Percentiles rank a stretch among this genome's conserved stretches.
phyloP scores from a whole-genome alignment of 2,113 vertebrate genomes.

The Zosterops lateralis region DNA sequence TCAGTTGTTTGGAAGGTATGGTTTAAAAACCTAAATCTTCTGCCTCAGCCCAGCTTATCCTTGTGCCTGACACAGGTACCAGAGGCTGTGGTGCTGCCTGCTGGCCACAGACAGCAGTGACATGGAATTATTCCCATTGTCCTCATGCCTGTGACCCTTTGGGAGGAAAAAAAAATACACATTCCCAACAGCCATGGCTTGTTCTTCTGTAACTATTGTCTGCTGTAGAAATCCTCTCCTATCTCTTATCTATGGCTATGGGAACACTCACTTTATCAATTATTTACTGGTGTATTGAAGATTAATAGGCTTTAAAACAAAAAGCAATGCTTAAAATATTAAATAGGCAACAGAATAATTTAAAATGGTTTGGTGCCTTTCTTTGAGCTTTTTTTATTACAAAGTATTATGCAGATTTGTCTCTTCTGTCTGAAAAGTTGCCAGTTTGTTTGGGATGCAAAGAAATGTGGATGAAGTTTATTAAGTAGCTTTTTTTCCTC shows the following conservation, averaged over 20 bases:
- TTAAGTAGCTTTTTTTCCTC: neutral
- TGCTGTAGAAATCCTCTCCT: neutral
- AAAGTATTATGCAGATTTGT: neutral
- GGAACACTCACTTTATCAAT: neutral
- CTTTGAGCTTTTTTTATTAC: neutral
- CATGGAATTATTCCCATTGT: neutral
- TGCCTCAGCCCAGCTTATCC: neutral
- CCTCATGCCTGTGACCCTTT: neutral
- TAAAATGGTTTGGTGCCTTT: neutral
- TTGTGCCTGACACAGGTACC: neutral
- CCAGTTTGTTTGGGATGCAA: neutral
- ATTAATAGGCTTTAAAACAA: neutral
- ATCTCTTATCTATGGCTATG: neutral
- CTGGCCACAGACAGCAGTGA: neutral
- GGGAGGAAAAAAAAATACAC: neutral
- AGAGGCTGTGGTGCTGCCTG: conserved; percentile 33
- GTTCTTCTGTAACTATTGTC: neutral
- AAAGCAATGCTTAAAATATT: neutral
- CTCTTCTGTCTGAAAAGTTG: neutral
- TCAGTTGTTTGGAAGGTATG: neutral
- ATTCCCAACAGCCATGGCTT: neutral
- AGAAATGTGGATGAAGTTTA: neutral
- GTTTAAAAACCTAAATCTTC: neutral
- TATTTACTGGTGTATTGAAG: neutral
- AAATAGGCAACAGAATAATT: neutral